Evolutionary conservation across 2,113 vertebrate species (phyloP).

Genomic region (Phocoena phocoena): DNA sequence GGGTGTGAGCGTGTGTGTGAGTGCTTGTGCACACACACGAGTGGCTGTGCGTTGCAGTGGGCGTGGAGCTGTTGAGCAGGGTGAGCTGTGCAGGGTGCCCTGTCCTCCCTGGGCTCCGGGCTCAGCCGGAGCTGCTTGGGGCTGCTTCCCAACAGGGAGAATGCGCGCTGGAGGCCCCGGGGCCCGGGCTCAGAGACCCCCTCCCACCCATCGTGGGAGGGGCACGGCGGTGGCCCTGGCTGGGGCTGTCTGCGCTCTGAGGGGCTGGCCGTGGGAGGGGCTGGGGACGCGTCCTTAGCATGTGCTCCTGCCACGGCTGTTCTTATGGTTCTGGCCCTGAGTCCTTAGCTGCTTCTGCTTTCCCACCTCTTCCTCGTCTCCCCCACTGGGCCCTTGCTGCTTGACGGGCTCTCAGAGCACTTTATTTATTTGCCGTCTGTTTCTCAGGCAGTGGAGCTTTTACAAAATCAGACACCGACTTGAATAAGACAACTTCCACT

Average conservation of each 20-base stretch:
- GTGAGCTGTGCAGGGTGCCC: too few relatives aligned
- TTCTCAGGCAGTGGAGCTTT: not conserved
- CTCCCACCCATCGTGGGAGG: rapidly evolving
- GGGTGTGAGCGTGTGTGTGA: not conserved
- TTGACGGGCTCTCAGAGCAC: not conserved
- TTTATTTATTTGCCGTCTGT: slow-evolving; percentile 47
- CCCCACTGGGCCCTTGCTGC: not conserved
- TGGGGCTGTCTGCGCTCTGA: not conserved
- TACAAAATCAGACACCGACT: not conserved
- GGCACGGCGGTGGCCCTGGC: not conserved
- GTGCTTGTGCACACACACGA: not conserved
- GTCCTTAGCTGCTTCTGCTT: not conserved
- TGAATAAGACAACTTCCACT: not conserved
- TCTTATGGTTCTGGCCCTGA: not conserved
- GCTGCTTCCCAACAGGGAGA: not conserved
- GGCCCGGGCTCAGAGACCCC: not conserved
- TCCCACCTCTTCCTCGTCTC: not conserved
- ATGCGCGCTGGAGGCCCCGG: not conserved
- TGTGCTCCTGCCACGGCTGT: not conserved
- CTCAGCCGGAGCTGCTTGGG: not conserved
- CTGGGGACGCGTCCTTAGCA: not conserved
- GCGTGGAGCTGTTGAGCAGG: too few relatives aligned
- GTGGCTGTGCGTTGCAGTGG: not conserved
- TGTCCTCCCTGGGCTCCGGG: too few relatives aligned
- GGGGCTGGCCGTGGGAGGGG: not conserved